Evolutionary conservation across 2,797 vertebrate species (phyloP).

Genomic region (Schizothorax lantsangensis): DNA sequence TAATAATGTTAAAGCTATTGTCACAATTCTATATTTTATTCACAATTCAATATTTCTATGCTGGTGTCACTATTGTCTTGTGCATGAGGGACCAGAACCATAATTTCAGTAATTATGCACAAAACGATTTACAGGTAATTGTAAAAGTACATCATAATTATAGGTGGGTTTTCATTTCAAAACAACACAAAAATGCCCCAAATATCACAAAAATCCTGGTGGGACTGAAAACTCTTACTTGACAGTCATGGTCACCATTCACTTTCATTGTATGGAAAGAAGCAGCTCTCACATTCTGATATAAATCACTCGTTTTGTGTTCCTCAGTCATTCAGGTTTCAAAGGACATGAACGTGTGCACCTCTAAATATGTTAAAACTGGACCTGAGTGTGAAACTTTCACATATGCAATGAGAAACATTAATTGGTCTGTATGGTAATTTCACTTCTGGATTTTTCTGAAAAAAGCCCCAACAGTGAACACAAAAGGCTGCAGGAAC

Average conservation of each 20-base stretch:
- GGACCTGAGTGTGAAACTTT: background rate
- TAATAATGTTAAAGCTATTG: background rate
- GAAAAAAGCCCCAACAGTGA: background rate
- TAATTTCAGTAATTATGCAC: background rate
- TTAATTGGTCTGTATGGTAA: slow-evolving; percentile 34
- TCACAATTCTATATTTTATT: background rate
- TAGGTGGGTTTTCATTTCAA: background rate
- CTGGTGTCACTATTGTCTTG: background rate
- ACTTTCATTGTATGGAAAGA: background rate
- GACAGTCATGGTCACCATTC: background rate
- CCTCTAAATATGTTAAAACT: background rate
- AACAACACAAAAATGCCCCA: background rate
- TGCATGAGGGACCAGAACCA: background rate
- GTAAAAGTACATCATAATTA: background rate
- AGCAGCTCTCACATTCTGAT: background rate
- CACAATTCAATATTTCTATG: background rate
- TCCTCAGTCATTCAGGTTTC: background rate
- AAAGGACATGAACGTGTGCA: background rate
- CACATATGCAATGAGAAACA: background rate
- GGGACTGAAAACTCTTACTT: background rate
- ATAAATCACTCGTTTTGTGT: background rate
- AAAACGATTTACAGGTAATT: background rate
- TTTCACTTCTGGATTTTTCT: background rate
- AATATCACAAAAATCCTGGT: background rate
- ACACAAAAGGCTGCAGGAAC: background rate